These are phyloP conservation scores for Poicephalus gulielmi DNA, from an alignment of 2,113 vertebrate species.

Conservation along the genomic window DNA sequence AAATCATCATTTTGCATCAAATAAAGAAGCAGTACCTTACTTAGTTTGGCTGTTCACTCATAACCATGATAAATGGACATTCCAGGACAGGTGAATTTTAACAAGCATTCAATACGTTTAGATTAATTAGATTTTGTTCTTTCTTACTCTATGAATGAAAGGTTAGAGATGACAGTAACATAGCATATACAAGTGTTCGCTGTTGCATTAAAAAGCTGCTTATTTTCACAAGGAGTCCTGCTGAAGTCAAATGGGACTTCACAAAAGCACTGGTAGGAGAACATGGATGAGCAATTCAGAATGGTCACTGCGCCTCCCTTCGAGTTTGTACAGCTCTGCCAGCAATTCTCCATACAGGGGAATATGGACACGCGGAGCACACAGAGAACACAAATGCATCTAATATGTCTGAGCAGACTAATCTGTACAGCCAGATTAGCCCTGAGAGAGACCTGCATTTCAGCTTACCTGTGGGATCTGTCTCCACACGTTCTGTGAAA, in stretches of 20 bases:
- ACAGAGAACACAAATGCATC: background rate
- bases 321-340: background rate
- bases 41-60: conserved; percentile 59
- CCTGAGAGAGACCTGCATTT: background rate
- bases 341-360: background rate
- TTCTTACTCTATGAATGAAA: conserved; percentile 58
- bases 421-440: background rate
- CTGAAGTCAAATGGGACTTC: background rate
- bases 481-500: background rate
- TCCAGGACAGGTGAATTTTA: conserved; percentile 78
- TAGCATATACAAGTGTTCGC: background rate
- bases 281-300: background rate
- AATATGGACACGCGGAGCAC: background rate
- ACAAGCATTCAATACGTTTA: conserved; percentile 73
- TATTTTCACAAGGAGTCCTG: background rate
- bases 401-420: background rate
- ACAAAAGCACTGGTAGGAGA: background rate
- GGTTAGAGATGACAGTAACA: background rate
- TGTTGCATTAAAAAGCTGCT: background rate
- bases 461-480: background rate
- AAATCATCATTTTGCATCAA: conserved; percentile 75
- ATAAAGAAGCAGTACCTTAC: conserved; percentile 72
- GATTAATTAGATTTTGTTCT: conserved; percentile 77
- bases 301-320: background rate
- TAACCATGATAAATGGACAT: conserved; percentile 82